phyloP scores from a whole-genome alignment of 2,797 vertebrate species.

The Coreius guichenoti region DNA sequence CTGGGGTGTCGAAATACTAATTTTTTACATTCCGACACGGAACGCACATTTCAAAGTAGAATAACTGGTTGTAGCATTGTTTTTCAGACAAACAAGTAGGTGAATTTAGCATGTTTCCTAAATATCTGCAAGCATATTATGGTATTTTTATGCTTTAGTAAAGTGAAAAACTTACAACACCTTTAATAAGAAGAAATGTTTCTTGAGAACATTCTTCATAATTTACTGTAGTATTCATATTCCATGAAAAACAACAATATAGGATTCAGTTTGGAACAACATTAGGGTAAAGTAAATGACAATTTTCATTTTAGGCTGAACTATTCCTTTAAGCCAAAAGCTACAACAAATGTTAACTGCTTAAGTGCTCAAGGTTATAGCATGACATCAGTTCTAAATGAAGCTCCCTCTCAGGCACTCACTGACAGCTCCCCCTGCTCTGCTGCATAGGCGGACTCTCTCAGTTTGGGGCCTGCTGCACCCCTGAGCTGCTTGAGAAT shows the following conservation, averaged over 20 bases:
- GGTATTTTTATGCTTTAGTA: too few relatives aligned
- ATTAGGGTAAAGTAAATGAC: neutral
- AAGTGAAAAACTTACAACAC: too few relatives aligned
- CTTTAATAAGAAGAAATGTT: neutral
- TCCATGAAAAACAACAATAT: neutral
- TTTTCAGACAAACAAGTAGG: too few relatives aligned
- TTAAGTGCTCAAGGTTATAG: neutral
- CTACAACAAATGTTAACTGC: neutral
- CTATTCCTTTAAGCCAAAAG: neutral
- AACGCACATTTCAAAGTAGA: too few relatives aligned
- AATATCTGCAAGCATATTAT: too few relatives aligned
- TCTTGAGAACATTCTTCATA: neutral
- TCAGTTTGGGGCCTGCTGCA: slow-evolving; percentile 70
- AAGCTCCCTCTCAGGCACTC: slow-evolving; percentile 45
- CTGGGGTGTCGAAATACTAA: too few relatives aligned
- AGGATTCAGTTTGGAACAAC: neutral
- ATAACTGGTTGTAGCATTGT: too few relatives aligned
- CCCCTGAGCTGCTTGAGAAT: slow-evolving; percentile 68
- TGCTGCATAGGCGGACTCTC: slow-evolving; percentile 24
- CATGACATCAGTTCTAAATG: neutral
- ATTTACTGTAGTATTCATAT: neutral
- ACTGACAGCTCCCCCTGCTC: slow-evolving; percentile 55
- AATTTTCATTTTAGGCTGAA: neutral
- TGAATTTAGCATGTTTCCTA: too few relatives aligned
- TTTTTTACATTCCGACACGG: too few relatives aligned